Percentiles rank a stretch among this genome's conserved stretches.
These are phyloP conservation scores for Megaustenia siamemsis DNA, from an alignment of 2,888 invertebrate species.

Conservation along the genomic window DNA sequence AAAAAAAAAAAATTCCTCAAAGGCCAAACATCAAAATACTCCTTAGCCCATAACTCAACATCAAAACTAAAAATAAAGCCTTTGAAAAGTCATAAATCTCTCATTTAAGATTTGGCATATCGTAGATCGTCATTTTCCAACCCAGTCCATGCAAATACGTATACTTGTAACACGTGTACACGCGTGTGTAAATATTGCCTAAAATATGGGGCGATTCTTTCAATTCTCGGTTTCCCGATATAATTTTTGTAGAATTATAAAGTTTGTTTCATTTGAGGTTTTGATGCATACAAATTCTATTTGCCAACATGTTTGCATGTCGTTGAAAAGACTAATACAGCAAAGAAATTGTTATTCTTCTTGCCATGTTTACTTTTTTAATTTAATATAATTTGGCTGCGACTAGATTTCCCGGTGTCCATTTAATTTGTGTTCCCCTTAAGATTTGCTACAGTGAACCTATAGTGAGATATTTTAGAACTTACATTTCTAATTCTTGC, in stretches of 20 bases:
- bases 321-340: neutral
- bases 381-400: no score
- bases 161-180: neutral
- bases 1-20: no score
- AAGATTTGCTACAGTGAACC: no score
- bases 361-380: no score
- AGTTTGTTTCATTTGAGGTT: neutral
- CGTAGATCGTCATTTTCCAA: neutral
- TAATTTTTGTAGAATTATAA: neutral
- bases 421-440: no score
- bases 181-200: neutral
- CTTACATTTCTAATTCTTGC: no score
- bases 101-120: neutral
- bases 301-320: neutral
- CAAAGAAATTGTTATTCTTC: neutral
- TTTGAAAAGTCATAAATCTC: neutral
- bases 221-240: neutral
- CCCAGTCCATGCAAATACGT: neutral
- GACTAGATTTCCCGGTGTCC: no score
- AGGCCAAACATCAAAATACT: no score
- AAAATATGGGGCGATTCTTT: neutral
- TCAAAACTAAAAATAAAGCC: neutral
- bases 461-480: no score
- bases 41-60: neutral
- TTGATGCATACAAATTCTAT: neutral